Conservation (phyloP, 2,888 invertebrate species). For the Macrophya annulata region DNA sequence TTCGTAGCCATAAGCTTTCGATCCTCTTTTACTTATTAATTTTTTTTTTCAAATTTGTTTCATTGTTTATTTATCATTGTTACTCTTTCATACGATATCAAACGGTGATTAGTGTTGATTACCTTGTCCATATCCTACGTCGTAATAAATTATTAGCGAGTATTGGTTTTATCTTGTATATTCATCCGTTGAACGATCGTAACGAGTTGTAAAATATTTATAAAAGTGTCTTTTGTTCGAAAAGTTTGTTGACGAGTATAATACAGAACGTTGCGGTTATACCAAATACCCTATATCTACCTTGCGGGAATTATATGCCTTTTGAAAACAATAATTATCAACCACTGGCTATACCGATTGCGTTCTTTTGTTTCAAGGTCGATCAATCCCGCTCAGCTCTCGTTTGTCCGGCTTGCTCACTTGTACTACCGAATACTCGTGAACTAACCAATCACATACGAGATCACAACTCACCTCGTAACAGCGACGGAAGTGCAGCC, state of each 20-base stretch:
- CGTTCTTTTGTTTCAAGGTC: constrained; percentile 53
- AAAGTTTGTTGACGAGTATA: constrained; percentile 16
- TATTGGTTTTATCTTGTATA: constrained; percentile 34
- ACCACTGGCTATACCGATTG: neutral
- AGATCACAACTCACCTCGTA: constrained; percentile 74
- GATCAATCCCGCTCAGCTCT: constrained; percentile 63
- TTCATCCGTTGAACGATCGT: constrained; percentile 14
- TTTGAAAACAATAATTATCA: constrained; percentile 31
- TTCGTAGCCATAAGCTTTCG: neutral
- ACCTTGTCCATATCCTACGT: constrained; percentile 1
- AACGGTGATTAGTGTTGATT: neutral
- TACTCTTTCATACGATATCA: no score
- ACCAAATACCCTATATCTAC: neutral
- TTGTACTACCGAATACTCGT: constrained; percentile 68
- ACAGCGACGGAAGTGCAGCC: constrained; percentile 72
- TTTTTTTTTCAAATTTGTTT: neutral
- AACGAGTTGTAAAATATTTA: constrained; percentile 47
- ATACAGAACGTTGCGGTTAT: neutral
- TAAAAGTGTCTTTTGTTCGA: constrained; percentile 47
- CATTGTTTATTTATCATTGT: neutral
- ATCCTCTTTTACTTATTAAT: neutral
- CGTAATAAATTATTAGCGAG: constrained; percentile 1
- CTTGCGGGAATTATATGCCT: neutral
- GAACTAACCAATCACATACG: constrained; percentile 73
- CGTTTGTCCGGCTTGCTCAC: constrained; percentile 73